phyloP scores from a whole-genome alignment of 1,140 invertebrate species.

The Himalopsyche phryganea region DNA sequence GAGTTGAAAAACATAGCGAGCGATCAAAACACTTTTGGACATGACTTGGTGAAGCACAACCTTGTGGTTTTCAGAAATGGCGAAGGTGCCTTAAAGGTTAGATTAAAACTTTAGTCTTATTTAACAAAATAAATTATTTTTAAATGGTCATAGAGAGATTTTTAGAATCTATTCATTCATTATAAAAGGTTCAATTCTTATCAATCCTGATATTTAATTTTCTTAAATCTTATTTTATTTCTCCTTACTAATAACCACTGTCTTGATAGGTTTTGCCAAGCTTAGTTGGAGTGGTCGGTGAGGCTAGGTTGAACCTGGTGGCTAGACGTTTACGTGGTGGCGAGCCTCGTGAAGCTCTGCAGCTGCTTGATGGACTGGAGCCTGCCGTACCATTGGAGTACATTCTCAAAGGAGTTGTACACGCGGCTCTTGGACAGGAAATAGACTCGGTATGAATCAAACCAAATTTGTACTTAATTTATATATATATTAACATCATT shows the following conservation, averaged over 20 bases:
- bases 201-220: no score
- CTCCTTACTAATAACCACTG: no score
- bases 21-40: slow-evolving; percentile 80
- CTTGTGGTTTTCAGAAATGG: slow-evolving; percentile 93
- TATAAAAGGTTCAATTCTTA: no score
- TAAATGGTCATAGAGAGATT: no score
- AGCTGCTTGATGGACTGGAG: slow-evolving; percentile 88
- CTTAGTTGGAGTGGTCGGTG: slow-evolving; percentile 92
- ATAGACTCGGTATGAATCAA: slow-evolving; percentile 73
- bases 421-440: slow-evolving; percentile 90
- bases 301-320: slow-evolving; percentile 93
- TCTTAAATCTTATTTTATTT: no score
- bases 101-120: no score
- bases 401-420: slow-evolving; percentile 94
- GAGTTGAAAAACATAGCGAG: slow-evolving; percentile 77
- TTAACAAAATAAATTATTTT: no score
- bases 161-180: no score
- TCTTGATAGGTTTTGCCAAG: slow-evolving; percentile 74
- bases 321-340: slow-evolving; percentile 92
- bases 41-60: slow-evolving; percentile 94
- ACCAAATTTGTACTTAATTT: no score
- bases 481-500: no score
- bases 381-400: slow-evolving; percentile 94
- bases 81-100: slow-evolving; percentile 81
- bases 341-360: slow-evolving; percentile 83